phyloP scores from a whole-genome alignment of 1,140 invertebrate genomes.

The Magallana gigas region DNA sequence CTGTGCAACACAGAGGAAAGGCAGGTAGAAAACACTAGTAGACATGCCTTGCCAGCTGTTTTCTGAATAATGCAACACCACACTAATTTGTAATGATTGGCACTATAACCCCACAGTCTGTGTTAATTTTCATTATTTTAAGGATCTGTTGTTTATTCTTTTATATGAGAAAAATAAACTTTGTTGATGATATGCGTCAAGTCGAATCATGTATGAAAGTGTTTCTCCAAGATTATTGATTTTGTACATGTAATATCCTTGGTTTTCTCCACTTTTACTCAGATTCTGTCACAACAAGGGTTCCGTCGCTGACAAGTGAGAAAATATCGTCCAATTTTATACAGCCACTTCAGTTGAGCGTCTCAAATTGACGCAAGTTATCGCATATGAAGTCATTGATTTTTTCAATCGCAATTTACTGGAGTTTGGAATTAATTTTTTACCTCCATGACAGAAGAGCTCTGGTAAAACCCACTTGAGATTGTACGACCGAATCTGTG shows the following conservation, averaged over 20 bases:
- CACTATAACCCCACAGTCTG: too few species aligned
- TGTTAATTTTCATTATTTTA: too few species aligned
- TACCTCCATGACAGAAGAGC: background rate
- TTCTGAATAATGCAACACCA: too few species aligned
- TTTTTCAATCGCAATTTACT: conserved; percentile 26
- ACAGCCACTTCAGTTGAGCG: conserved; percentile 21
- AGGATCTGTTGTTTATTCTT: too few species aligned
- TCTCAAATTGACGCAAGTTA: conserved; percentile 23
- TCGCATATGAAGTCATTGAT: conserved; percentile 28
- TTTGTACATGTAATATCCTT: background rate
- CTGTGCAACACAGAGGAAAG: too few species aligned
- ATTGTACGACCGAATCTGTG: background rate
- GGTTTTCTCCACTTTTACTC: conserved; percentile 1
- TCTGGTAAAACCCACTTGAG: background rate
- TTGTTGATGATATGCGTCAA: too few species aligned
- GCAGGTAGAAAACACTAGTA: too few species aligned
- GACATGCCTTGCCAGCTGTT: too few species aligned
- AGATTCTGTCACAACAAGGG: conserved; percentile 23
- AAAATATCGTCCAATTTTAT: conserved; percentile 15
- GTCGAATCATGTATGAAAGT: too few species aligned
- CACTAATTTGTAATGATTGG: too few species aligned
- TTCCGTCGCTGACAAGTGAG: conserved; percentile 10
- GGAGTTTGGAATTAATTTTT: conserved; percentile 12
- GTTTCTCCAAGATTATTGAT: background rate
- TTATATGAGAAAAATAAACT: too few species aligned